Percentiles rank a stretch among this genome's conserved stretches.
Conservation (phyloP, 2,888 invertebrate genomes). For the Andricus curvator region DNA sequence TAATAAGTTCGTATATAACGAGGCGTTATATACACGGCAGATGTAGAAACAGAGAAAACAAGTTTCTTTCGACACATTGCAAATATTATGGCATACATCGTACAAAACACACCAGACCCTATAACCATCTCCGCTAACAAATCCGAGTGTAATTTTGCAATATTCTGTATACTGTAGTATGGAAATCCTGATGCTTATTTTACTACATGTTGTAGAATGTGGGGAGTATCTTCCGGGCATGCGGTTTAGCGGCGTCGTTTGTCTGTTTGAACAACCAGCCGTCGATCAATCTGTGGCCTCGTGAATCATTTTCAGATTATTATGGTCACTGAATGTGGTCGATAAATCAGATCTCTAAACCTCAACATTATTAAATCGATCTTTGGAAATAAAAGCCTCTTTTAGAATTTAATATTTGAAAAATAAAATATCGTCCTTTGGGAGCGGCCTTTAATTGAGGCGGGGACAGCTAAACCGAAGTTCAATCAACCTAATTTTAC, state of each 20-base stretch:
- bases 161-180: conserved; percentile 24
- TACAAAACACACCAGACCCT: conserved; percentile 15
- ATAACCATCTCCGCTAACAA: not conserved
- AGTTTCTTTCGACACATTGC: conserved; percentile 29
- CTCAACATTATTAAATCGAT: not conserved
- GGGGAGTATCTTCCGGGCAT: conserved; percentile 38
- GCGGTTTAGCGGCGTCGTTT: conserved; percentile 36
- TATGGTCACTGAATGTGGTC: not conserved
- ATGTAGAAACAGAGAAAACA: conserved; percentile 14
- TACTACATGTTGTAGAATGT: conserved; percentile 28
- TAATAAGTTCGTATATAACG: not conserved
- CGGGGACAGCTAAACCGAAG: too few relatives aligned
- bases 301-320: conserved; percentile 19
- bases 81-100: conserved; percentile 33
- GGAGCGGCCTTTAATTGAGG: too few relatives aligned
- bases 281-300: conserved; percentile 35
- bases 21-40: not conserved
- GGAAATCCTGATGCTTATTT: conserved; percentile 22
- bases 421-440: not conserved
- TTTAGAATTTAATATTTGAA: not conserved
- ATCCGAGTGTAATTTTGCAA: conserved; percentile 24
- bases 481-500: too few relatives aligned
- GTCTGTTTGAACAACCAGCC: conserved; percentile 39
- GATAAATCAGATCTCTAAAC: conserved; percentile 13
- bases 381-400: not conserved